These are phyloP conservation scores for Pyrocephalus nanus DNA, from an alignment of 2,797 vertebrate genomes.

Conservation along the genomic window DNA sequence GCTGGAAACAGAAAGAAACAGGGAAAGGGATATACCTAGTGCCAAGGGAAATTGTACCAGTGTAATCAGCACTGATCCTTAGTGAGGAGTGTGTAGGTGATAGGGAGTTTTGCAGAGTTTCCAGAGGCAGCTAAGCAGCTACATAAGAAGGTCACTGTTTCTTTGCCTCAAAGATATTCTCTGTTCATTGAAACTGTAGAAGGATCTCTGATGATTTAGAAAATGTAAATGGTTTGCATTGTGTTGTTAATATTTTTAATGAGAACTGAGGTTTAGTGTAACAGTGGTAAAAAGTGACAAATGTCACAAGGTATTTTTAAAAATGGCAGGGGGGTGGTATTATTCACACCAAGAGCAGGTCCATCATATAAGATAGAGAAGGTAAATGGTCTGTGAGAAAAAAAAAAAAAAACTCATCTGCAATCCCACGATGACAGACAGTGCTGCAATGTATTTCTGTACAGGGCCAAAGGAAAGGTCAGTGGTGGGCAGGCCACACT, in stretches of 20 bases:
- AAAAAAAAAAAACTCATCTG: not conserved
- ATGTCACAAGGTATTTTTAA: rapidly evolving
- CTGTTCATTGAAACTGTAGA: not conserved
- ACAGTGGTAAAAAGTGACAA: not conserved
- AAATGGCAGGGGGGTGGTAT: rapidly evolving
- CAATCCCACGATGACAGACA: not conserved
- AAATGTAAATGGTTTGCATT: not conserved
- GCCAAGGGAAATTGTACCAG: not conserved
- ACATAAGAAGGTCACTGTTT: not conserved
- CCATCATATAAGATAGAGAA: not conserved
- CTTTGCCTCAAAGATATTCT: not conserved
- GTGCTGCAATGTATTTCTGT: not conserved
- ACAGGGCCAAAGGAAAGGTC: not conserved
- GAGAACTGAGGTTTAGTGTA: not conserved
- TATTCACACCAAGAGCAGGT: not conserved
- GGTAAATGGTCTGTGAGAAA: not conserved
- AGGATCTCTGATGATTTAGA: not conserved
- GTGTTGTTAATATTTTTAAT: not conserved
- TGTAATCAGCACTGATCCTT: not conserved
- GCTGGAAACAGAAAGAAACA: not conserved
- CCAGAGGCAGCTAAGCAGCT: not conserved
- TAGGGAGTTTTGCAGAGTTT: not conserved
- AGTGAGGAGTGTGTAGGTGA: not conserved
- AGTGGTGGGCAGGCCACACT: not conserved
- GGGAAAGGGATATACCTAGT: not conserved